Evolutionary conservation across 2,888 invertebrate species (phyloP), one percentile per base, ranked within the genome.

Genomic region (Limnephilus marmoratus): DNA sequence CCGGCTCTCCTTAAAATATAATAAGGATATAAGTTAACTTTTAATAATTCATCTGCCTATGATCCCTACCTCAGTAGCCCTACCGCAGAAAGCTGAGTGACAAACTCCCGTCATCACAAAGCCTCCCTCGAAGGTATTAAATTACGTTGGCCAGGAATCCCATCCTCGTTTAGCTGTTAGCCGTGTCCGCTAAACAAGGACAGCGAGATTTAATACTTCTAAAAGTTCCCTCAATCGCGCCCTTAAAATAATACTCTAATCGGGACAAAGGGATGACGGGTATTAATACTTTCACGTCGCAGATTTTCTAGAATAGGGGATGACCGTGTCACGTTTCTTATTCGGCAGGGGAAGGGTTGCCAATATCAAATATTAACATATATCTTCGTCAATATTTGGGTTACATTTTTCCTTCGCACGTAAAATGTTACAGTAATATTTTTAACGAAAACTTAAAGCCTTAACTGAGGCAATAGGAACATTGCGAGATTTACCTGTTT

Each of bases 221-320:
- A 85, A 91, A 91, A 91, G 85, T 87, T 87, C 87, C 88, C 88
- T 81, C 92, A 86, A 90, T 90, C 85, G 91, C 41, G 90, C 88
- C 92, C 45, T 92, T 91, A 92, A 92, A 91, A 89, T 91, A 92
- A 92, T 92, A 90, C 92, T 87, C 90, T 92, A 92, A 92, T 92
- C 82, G 91, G 86, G 90, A 92, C 92, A 91, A 90, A 90, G 91
- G 85, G 85, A 80, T 91, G 81, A 85, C 90, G 82, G 87, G 85
- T 68, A 90, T 92, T 91, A 81, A 90, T 92, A 88, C 91, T 83
- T 85, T 90, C 85, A 90, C 90, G 81, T 82, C 81, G 41, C 92
- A 90, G 92, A 53, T 92, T 90, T 87, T 31, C 83, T 90, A 49
- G 90, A 68, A 81, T 90, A 31, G 68, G 92, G 81, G 90, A 31